A percentile compares a stretch with the other conserved stretches of the same genome.
Conservation (phyloP, 2,888 invertebrate genomes). For the Phlogophora meticulosa region DNA sequence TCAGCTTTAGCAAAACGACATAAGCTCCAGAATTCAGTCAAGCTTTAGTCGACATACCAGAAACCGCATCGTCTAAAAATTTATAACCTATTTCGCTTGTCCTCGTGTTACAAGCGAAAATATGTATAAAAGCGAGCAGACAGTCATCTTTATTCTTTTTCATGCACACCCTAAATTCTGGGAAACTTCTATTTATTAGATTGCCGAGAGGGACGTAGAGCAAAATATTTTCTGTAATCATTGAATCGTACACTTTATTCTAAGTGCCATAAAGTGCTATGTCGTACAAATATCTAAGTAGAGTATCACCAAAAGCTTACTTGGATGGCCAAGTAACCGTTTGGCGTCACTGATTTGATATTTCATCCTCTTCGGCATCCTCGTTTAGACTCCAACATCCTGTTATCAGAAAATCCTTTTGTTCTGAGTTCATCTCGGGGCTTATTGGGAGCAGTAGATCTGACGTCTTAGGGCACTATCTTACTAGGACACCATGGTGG, state of each 20-base stretch:
- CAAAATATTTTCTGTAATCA: background rate
- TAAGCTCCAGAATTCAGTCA: slow-evolving; percentile 54
- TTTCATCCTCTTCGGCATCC: too few species aligned
- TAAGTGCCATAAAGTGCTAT: background rate
- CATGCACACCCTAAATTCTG: slow-evolving; percentile 54
- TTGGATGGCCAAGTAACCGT: background rate
- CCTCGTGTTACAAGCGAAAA: slow-evolving; percentile 68
- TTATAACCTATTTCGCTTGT: slow-evolving; percentile 66
- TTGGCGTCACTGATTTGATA: too few species aligned
- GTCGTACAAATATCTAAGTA: background rate
- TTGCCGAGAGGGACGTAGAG: background rate
- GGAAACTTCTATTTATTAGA: slow-evolving; percentile 10
- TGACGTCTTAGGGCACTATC: too few species aligned
- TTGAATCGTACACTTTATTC: background rate
- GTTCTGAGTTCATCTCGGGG: background rate
- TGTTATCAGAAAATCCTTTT: background rate
- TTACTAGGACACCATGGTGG: too few species aligned
- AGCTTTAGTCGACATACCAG: slow-evolving; percentile 38
- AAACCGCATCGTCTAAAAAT: slow-evolving; percentile 63
- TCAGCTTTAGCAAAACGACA: background rate
- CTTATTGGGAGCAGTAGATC: background rate
- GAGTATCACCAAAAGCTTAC: background rate
- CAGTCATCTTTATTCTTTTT: slow-evolving; percentile 39
- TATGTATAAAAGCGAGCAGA: slow-evolving; percentile 68
- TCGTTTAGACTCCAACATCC: background rate